Conservation (phyloP, 2,797 vertebrate genomes). For the Thunnus albacares region DNA sequence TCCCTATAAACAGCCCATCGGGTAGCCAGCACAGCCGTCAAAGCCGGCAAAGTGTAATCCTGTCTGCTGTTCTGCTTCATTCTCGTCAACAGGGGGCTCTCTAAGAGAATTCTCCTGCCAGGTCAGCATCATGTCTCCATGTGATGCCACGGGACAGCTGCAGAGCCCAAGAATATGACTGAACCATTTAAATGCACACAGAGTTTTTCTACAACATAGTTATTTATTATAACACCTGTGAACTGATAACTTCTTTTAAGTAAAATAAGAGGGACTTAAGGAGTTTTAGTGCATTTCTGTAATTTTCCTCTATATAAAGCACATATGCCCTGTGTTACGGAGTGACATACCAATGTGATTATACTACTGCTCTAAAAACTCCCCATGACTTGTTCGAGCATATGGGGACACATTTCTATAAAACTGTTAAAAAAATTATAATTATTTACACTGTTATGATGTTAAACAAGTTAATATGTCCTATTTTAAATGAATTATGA, state of each 20-base stretch:
- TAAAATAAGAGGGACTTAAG: not conserved
- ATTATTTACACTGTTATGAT: not conserved
- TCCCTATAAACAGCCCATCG: slow-evolving; percentile 38
- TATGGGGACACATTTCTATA: not conserved
- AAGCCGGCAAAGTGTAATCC: slow-evolving; percentile 54
- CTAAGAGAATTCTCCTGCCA: slow-evolving; percentile 85
- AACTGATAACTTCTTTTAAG: not conserved
- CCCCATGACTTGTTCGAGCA: not conserved
- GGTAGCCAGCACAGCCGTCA: slow-evolving; percentile 21
- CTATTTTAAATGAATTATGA: not conserved
- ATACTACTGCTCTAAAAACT: slow-evolving; percentile 20
- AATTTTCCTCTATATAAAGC: not conserved
- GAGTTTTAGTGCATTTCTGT: not conserved
- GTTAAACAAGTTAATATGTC: not conserved
- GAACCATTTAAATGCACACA: slow-evolving; percentile 72
- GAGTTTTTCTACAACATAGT: not conserved
- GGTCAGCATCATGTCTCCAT: slow-evolving; percentile 85
- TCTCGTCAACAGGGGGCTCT: slow-evolving; percentile 77
- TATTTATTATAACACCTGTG: slow-evolving; percentile 4
- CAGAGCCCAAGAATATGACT: slow-evolving; percentile 83
- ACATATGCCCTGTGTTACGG: not conserved
- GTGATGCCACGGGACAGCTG: slow-evolving; percentile 87
- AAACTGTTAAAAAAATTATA: not conserved
- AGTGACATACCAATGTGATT: slow-evolving; percentile 56
- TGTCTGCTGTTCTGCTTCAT: slow-evolving; percentile 70